Evolutionary conservation across 37 sponge, comb jelly and placozoan species (phyloP), one percentile per base, ranked within the genome.

Genomic region (Geodia barretti): DNA sequence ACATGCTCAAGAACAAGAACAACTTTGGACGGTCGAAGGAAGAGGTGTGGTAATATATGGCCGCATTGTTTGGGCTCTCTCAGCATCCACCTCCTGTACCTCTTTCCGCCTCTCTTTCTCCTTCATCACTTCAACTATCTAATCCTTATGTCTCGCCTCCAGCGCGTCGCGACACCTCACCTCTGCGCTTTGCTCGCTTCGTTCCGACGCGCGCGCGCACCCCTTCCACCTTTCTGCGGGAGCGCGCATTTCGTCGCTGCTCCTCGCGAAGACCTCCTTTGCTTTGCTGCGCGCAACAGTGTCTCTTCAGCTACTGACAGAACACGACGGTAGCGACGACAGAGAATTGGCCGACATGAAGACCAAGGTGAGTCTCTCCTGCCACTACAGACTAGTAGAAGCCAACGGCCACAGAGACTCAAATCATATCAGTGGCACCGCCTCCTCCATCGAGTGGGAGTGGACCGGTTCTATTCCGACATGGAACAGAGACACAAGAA

Each of bases 11-110:
- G 58, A 17, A 30, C 28, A 30, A 41, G 7, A 21, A 87, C 59
- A 42, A 81, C 30, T 76, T 62, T 41, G 88, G 88, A 0, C n/a
- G 74, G 17, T 79, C 82, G n/a, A 39, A 81, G 34, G 76, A 80
- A 43, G 88, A 87, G 76, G 88, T 81, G 23, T 21, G 75, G 42
- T 2, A 33, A 25, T 14, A 20, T 58, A 19, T 19, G 19, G 11
- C 11, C 60, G 19, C 19, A 19, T 58, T 20, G 11, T 20, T 58
- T 19, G 17, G 19, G 11, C 17, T 58, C 19, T 20, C 11, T 58
- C 17, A 11, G 11, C 19, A 19, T 19, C 19, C 19, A 19, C 19
- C 11, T 20, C 19, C 11, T 20, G 11, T 58, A 58, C 19, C 17
- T 58, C n/a, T n/a, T n/a, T n/a, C n/a, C n/a, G n/a, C n/a, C n/a